Evolutionary conservation across 2,888 invertebrate genomes (phyloP), one percentile per base, ranked within the genome.

Genomic region (Tetropium fuscum): DNA sequence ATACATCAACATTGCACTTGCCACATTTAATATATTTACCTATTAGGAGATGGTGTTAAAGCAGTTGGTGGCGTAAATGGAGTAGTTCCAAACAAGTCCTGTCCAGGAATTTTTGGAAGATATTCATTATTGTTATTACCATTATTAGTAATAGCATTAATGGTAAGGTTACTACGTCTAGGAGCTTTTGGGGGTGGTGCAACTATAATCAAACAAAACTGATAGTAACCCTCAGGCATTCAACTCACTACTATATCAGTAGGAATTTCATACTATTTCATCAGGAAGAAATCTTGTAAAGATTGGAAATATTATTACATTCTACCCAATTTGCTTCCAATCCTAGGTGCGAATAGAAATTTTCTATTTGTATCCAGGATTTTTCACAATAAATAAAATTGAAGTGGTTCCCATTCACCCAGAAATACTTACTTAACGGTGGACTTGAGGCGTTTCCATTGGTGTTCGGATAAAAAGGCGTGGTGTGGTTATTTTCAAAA

Each of bases 171-270:
- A 7, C 74, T 70, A 55, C 81, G 71, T 61, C 87, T 87, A 16
- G 87, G 86, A 4, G 90, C 87, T 81, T 93, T 94, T 57, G 95
- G 95, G 58, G 95, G 95, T 63, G 95, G 95, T 40, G 94, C 93
- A 87, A 95, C 95, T 95, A 80, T 5, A 85, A 84, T 69, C 1
- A 16, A 13, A 25, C 8, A 32, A 55, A 53, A 43, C 15, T 34
- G 2, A 19, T 43, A 11, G 40, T 58, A 18, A 32, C 3, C 2
- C 1, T 15, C 6, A n/a, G n/a, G n/a, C n/a, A n/a, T n/a, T n/a
- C n/a, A n/a, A n/a, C n/a, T n/a, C n/a, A n/a, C n/a, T n/a, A n/a
- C n/a, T n/a, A n/a, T n/a, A n/a, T n/a, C n/a, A n/a, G n/a, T n/a
- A n/a, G n/a, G n/a, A n/a, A n/a, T n/a, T n/a, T n/a, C n/a, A n/a